phyloP scores from a whole-genome alignment of 1,140 invertebrate species.

The Drosophila arawakana region DNA sequence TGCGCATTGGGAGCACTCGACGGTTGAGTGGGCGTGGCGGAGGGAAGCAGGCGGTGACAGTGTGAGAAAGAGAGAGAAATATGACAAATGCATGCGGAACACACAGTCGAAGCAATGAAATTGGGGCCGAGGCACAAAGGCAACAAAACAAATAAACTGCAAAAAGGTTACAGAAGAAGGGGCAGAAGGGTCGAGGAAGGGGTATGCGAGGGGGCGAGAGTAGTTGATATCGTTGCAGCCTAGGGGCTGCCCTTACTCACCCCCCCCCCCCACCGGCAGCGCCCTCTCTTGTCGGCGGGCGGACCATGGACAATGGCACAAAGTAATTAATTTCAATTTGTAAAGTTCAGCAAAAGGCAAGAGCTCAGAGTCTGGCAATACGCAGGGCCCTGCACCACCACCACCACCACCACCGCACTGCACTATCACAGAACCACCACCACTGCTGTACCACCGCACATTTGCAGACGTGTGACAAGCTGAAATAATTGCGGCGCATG shows the following conservation, averaged over 20 bases:
- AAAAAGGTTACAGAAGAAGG: neutral
- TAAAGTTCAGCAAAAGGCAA: constrained; percentile 73
- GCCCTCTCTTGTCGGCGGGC: neutral
- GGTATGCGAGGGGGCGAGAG: neutral
- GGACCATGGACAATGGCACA: constrained; percentile 47
- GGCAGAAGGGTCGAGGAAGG: neutral
- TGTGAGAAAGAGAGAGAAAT: constrained; percentile 10
- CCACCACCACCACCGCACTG: neutral
- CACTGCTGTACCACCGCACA: constrained; percentile 2
- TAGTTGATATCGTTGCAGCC: neutral
- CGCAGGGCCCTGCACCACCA: neutral
- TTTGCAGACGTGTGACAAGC: constrained; percentile 64
- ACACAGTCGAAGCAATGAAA: constrained; percentile 27
- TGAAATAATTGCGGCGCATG: constrained; percentile 78
- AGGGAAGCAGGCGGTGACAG: neutral
- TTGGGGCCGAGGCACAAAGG: neutral
- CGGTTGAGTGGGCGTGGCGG: neutral
- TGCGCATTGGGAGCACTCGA: constrained; percentile 3
- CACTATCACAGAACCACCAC: neutral
- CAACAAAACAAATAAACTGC: constrained; percentile 42
- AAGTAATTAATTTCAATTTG: constrained; percentile 81
- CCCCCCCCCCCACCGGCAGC: neutral
- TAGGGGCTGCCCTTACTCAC: constrained; percentile 2
- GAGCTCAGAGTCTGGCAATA: constrained; percentile 1
- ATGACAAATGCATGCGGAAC: constrained; percentile 43